Percentiles rank a stretch among this genome's conserved stretches.
Evolutionary conservation across 2,797 vertebrate species (phyloP).

Genomic region (Sus cebifrons): DNA sequence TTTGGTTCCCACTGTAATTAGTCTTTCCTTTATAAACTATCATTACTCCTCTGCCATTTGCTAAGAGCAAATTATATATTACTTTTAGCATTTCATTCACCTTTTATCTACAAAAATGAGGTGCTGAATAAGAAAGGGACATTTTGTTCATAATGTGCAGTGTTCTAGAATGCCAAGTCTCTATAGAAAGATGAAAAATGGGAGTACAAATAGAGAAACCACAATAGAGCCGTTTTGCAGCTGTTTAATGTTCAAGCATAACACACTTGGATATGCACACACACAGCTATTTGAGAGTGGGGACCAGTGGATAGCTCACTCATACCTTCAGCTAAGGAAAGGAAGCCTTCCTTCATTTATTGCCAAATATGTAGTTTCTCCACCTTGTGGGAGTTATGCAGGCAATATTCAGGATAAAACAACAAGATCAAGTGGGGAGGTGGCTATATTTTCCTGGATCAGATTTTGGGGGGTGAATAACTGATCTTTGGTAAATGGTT

Average conservation of each 20-base stretch:
- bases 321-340: background rate
- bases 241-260: background rate
- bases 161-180: conserved; percentile 52
- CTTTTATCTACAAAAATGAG: conserved; percentile 63
- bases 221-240: background rate
- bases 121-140: conserved; percentile 64
- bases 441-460: background rate
- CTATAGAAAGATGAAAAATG: conserved; percentile 55
- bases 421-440: background rate
- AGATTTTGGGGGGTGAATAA: conserved; percentile 19
- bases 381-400: background rate
- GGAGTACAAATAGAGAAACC: background rate
- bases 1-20: conserved; percentile 74
- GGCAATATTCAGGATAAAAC: conserved; percentile 7
- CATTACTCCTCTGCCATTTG: conserved; percentile 60
- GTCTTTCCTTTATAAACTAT: conserved; percentile 68
- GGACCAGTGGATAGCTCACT: background rate
- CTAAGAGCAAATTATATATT: conserved; percentile 78
- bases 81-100: conserved; percentile 74
- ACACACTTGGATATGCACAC: rapidly evolving
- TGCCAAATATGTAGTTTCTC: background rate
- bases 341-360: background rate
- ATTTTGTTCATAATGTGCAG: conserved; percentile 48
- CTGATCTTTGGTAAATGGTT: background rate
- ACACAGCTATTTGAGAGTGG: background rate